phyloP scores from a whole-genome alignment of 37 sponge, comb jelly and placozoan genomes.

The Beroe ovata region DNA sequence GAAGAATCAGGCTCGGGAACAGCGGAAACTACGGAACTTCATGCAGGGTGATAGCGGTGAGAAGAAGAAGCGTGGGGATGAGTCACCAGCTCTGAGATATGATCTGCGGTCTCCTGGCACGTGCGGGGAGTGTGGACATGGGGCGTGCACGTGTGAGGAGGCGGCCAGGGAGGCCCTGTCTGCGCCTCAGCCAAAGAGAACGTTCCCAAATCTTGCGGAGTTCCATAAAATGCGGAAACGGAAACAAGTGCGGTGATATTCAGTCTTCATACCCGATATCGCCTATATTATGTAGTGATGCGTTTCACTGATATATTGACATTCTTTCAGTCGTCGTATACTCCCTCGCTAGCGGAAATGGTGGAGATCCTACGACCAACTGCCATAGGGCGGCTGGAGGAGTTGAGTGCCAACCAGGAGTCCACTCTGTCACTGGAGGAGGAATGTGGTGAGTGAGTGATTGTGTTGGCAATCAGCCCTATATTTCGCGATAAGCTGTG shows the following conservation, averaged over 20 bases:
- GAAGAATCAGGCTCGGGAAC: not conserved
- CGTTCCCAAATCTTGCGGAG: not conserved
- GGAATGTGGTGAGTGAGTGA: no score
- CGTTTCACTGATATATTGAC: not conserved
- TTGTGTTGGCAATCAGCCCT: no score
- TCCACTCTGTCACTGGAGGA: not conserved
- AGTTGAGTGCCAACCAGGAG: slow-evolving; percentile 12
- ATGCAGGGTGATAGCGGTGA: not conserved
- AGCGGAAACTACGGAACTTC: not conserved
- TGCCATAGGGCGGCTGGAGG: slow-evolving; percentile 52
- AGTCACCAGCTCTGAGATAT: not conserved
- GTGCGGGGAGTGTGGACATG: not conserved
- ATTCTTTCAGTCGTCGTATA: not conserved
- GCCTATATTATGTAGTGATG: not conserved
- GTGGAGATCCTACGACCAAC: slow-evolving; percentile 50
- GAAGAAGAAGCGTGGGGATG: not conserved
- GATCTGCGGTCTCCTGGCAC: not conserved
- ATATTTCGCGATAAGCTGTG: no score
- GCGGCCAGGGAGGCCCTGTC: not conserved
- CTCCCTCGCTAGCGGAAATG: not conserved
- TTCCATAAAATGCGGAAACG: not conserved
- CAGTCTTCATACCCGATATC: no score
- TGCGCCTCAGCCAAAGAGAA: not conserved
- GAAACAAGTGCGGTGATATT: not conserved
- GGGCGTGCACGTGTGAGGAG: not conserved